These are phyloP conservation scores for Melieria picta DNA, from an alignment of 2,888 invertebrate species.

Conservation along the genomic window DNA sequence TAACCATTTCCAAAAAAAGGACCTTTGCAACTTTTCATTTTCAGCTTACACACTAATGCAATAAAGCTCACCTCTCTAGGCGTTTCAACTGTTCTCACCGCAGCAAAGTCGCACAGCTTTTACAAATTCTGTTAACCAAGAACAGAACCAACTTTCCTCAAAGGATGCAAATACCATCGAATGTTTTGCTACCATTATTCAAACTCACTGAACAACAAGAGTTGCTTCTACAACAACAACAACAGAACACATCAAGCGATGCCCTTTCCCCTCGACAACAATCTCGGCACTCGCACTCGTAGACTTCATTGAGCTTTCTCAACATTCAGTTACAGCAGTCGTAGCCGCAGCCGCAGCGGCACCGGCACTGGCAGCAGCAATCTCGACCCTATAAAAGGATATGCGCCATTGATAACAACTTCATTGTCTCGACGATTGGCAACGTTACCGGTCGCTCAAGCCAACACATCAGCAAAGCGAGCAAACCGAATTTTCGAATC, in stretches of 20 bases:
- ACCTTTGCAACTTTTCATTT: too few relatives aligned
- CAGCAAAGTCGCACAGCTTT: too few relatives aligned
- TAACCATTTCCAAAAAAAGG: too few relatives aligned
- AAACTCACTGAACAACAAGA: too few relatives aligned
- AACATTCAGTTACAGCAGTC: background rate
- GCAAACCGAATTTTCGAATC: background rate
- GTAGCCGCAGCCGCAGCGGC: constrained; percentile 5
- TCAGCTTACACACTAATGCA: too few relatives aligned
- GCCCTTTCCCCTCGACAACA: constrained; percentile 4
- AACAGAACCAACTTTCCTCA: too few relatives aligned
- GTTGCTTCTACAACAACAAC: background rate
- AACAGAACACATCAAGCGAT: constrained; percentile 12
- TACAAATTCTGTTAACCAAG: too few relatives aligned
- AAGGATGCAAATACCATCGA: too few relatives aligned
- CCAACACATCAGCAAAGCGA: background rate
- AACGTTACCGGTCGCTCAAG: constrained; percentile 46
- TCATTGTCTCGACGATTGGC: constrained; percentile 61
- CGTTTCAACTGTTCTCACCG: too few relatives aligned
- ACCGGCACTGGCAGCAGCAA: constrained; percentile 6
- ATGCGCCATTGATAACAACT: constrained; percentile 57
- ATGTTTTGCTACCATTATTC: too few relatives aligned
- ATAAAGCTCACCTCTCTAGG: too few relatives aligned
- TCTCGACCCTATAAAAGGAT: constrained; percentile 61
- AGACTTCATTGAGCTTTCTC: background rate
- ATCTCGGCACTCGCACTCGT: background rate